Evolutionary conservation across 1,140 invertebrate genomes (phyloP).

Genomic region (Drosophila kohkoa): DNA sequence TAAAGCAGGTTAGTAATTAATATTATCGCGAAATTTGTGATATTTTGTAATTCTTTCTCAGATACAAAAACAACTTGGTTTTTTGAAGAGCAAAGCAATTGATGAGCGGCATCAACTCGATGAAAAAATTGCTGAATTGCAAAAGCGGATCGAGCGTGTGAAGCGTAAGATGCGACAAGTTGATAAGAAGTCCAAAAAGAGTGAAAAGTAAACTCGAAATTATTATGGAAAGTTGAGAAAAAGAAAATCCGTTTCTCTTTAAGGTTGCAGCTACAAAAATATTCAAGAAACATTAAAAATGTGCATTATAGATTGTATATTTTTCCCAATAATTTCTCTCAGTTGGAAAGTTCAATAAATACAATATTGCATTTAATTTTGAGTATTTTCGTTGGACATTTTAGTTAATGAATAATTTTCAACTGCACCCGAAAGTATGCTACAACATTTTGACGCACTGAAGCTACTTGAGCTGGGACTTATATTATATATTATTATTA

Average conservation of each 20-base stretch:
- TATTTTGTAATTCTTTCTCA: neutral
- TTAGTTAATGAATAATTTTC: too few species aligned
- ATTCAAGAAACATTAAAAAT: too few species aligned
- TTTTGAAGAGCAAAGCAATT: conserved; percentile 1
- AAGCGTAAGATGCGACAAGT: neutral
- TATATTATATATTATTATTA: too few species aligned
- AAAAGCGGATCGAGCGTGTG: conserved; percentile 10
- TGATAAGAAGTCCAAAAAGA: neutral
- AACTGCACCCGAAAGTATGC: neutral
- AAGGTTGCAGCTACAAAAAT: too few species aligned
- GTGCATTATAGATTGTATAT: too few species aligned
- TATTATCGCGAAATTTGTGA: too few species aligned
- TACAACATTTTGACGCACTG: neutral
- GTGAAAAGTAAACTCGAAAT: neutral
- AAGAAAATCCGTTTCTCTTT: too few species aligned
- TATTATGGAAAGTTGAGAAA: neutral
- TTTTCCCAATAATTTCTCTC: too few species aligned
- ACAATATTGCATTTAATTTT: too few species aligned
- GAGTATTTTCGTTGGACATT: too few species aligned
- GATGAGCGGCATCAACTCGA: conserved; percentile 5
- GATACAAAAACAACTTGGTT: neutral
- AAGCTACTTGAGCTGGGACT: too few species aligned
- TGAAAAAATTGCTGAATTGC: conserved; percentile 6
- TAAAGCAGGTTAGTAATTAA: neutral
- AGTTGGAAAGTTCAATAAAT: too few species aligned